Percentiles rank a stretch among this genome's conserved stretches.
Conservation (phyloP, 1,140 invertebrate species). For the Drosophila leontia region DNA sequence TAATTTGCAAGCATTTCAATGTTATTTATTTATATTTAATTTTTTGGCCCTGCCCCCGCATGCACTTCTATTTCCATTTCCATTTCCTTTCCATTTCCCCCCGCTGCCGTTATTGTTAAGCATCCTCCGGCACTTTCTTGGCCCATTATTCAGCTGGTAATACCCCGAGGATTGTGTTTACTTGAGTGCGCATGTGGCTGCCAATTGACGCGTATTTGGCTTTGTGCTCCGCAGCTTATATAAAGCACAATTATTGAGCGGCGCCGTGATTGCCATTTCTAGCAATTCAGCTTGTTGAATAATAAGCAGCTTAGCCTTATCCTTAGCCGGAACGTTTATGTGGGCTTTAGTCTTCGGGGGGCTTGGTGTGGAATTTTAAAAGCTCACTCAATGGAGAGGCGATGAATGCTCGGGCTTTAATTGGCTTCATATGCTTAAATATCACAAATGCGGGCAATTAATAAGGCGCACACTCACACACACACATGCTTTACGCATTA, state of each 20-base stretch:
- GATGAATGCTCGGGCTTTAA: slow-evolving; percentile 45
- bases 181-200: slow-evolving; percentile 82
- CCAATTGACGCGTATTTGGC: slow-evolving; percentile 83
- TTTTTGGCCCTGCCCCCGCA: slow-evolving; percentile 22
- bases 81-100: slow-evolving; percentile 14
- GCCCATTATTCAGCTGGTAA: slow-evolving; percentile 75
- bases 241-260: slow-evolving; percentile 76
- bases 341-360: slow-evolving; percentile 11
- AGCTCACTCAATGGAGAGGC: slow-evolving; percentile 10
- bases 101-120: slow-evolving; percentile 72
- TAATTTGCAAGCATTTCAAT: slow-evolving; percentile 61
- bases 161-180: slow-evolving; percentile 81
- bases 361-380: slow-evolving; percentile 62
- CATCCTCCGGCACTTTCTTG: slow-evolving; percentile 44
- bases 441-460: slow-evolving; percentile 71
- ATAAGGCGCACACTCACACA: slow-evolving; percentile 48
- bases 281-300: slow-evolving; percentile 58
- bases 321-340: slow-evolving; percentile 27
- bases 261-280: slow-evolving; percentile 74
- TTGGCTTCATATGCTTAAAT: slow-evolving; percentile 58
- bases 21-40: slow-evolving; percentile 79
- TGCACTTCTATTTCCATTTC: slow-evolving; percentile 20
- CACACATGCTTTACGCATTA: slow-evolving; percentile 22
- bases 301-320: slow-evolving; percentile 76
- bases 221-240: slow-evolving; percentile 67